Base-by-base conservation (phyloP, 2,888 invertebrate species). In the Metopia argyrocephala region DNA sequence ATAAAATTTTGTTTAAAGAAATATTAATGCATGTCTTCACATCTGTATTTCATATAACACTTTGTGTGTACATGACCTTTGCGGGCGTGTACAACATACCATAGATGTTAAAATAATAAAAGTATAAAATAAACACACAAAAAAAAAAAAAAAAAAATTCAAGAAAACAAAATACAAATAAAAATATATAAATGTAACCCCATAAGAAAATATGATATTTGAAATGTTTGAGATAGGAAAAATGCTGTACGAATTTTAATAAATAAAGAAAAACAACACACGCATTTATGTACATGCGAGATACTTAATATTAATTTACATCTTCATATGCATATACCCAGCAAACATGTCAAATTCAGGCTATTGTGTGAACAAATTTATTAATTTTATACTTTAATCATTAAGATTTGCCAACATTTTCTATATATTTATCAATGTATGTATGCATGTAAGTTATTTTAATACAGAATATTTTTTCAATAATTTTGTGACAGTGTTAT, bases 191-290 rank as follows among this genome's bases (percentile, higher is more conserved):
- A 68, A 68, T 61, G 61, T 76, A 76, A 76, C 54, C 61, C 61
- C 75, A 76, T 46, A 76, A 68, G 75, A 54, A 62, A 76, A 76
- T 61, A 68, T 61, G 20, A 68, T 31, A 46, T 54, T 59, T 21
- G 46, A 46, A 59, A 68, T 54, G 59, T 68, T 73, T 38, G 31
- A 62, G 50, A 46, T 9, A 25, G 18, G 28, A 66, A 78, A 78
- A 71, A 81, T 74, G 74, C 76, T 74, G 76, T 45, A 78, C 46
- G 80, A 81, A 81, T 81, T 81, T 81, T 70, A 81, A 81, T 81
- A 65, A 31, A 21, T 25, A 64, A 23, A 65, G 23, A 46, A 25
- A 69, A 20, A 59, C 12, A 18, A 57, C 6, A 50, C 25, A 52
- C 38, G 38, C 1, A 5, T 15, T 20, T 27, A 20, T 18, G 0